Evolutionary conservation across 2,888 invertebrate species (phyloP).

Genomic region (Sesia bembeciformis): DNA sequence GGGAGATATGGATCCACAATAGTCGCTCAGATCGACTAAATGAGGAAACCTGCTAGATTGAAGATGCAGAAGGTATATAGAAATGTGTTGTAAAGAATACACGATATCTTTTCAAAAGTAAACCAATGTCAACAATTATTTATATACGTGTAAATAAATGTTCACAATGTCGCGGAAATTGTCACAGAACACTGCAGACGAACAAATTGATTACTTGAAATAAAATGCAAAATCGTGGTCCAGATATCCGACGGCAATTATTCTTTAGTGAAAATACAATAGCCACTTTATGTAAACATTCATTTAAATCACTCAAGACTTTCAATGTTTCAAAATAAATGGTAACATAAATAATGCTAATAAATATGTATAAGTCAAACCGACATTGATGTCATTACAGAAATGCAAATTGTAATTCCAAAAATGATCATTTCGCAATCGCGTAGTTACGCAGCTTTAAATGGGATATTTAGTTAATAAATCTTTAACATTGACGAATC

Average conservation of each 20-base stretch:
- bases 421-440: conserved; percentile 39
- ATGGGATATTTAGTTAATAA: background rate
- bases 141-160: background rate
- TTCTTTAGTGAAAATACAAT: conserved; percentile 50
- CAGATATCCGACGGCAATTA: conserved; percentile 36
- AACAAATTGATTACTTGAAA: conserved; percentile 39
- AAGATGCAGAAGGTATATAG: no score
- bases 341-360: conserved; percentile 54
- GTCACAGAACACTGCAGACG: conserved; percentile 29
- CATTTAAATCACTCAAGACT: conserved; percentile 47
- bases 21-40: no score
- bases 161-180: conserved; percentile 23
- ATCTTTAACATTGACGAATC: background rate
- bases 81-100: no score
- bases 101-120: no score
- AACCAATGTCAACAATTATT: no score
- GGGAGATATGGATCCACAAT: no score
- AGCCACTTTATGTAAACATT: conserved; percentile 41
- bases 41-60: no score
- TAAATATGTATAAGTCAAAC: conserved; percentile 51
- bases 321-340: conserved; percentile 48
- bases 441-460: background rate
- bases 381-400: conserved; percentile 46
- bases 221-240: conserved; percentile 42
- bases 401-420: conserved; percentile 44